These are phyloP conservation scores for Nasonia longicornis DNA, from an alignment of 1,140 invertebrate species.

Conservation along the genomic window DNA sequence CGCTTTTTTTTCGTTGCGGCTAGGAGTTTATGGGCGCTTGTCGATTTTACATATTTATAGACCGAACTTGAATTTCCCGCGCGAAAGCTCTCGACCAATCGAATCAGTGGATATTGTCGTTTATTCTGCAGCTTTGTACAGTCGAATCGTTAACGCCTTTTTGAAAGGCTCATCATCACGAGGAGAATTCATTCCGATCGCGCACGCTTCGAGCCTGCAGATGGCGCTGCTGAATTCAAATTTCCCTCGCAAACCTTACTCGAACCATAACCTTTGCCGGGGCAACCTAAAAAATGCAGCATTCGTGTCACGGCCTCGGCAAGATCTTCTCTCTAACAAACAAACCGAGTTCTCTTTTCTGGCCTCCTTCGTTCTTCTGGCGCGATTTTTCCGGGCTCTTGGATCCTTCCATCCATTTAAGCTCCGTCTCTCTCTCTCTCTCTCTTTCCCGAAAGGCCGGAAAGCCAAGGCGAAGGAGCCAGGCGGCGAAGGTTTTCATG, in stretches of 20 bases:
- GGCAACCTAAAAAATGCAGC: neutral
- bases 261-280: neutral
- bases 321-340: neutral
- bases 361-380: neutral
- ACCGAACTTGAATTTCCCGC: neutral
- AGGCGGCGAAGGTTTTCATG: constrained; percentile 25
- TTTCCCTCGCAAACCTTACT: neutral
- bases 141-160: neutral
- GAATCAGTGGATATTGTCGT: neutral
- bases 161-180: too few species aligned
- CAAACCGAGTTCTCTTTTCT: neutral
- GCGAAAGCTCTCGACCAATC: neutral
- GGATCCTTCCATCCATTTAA: constrained; percentile 20
- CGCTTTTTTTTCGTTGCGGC: neutral
- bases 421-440: neutral
- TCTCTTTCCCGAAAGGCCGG: neutral
- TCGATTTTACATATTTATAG: neutral
- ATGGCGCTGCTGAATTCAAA: neutral
- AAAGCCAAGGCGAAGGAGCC: constrained; percentile 3
- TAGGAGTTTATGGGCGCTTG: neutral
- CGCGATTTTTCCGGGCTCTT: constrained; percentile 19
- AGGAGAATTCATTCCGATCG: neutral
- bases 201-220: neutral
- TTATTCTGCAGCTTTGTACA: neutral
- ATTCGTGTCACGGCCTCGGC: neutral